These are phyloP conservation scores for Sericinus montela DNA, from an alignment of 2,888 invertebrate genomes.

Conservation along the genomic window DNA sequence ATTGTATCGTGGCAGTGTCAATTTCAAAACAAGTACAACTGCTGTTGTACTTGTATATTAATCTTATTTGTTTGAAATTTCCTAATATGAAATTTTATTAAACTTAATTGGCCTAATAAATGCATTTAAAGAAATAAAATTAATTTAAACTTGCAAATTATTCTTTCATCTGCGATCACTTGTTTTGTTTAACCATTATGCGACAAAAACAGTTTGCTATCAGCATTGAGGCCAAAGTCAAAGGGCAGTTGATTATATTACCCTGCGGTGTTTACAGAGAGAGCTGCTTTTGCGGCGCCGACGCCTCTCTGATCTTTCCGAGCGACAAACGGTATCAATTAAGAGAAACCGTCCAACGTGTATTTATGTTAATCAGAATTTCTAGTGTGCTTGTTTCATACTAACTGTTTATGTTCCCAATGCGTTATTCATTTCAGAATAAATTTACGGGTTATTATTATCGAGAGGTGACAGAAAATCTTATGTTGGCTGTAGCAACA, in stretches of 20 bases:
- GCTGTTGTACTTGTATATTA: too few relatives aligned
- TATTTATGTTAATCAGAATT: slow-evolving; percentile 27
- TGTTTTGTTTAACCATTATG: slow-evolving; percentile 20
- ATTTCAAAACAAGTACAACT: too few relatives aligned
- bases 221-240: slow-evolving; percentile 51
- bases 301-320: slow-evolving; percentile 59
- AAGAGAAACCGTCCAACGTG: slow-evolving; percentile 36
- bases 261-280: slow-evolving; percentile 51
- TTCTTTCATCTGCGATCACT: too few relatives aligned
- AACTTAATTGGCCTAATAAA: too few relatives aligned
- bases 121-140: too few relatives aligned
- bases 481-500: too few relatives aligned
- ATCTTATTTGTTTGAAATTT: too few relatives aligned
- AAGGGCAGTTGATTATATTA: slow-evolving; percentile 61
- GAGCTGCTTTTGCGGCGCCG: slow-evolving; percentile 49
- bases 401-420: slow-evolving; percentile 3
- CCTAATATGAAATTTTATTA: too few relatives aligned
- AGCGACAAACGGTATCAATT: slow-evolving; percentile 35
- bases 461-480: background rate
- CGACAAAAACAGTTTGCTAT: slow-evolving; percentile 34
- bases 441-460: slow-evolving; percentile 7
- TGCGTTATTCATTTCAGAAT: slow-evolving; percentile 9
- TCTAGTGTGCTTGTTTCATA: slow-evolving; percentile 23
- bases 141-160: too few relatives aligned
- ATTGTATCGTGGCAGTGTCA: too few relatives aligned